phyloP scores from a whole-genome alignment of 2,888 invertebrate species.

The Lasioglossum zephyrum region DNA sequence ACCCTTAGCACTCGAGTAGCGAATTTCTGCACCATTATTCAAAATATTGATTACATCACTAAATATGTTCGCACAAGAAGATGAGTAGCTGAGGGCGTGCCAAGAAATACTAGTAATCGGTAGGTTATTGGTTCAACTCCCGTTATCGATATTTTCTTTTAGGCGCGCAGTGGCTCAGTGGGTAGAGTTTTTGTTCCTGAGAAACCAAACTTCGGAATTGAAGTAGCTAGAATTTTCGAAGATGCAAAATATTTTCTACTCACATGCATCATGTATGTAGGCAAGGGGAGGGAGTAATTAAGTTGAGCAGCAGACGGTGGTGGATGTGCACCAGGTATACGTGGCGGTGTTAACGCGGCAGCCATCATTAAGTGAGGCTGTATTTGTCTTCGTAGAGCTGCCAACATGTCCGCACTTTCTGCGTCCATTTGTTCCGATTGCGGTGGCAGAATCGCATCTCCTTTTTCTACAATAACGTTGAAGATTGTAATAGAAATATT shows the following conservation, averaged over 20 bases:
- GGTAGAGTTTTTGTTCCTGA: no score
- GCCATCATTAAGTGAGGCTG: conserved; percentile 90
- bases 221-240: no score
- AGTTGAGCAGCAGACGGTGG: conserved; percentile 76
- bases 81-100: no score
- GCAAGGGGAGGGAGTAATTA: conserved; percentile 80
- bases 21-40: no score
- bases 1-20: no score
- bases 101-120: no score
- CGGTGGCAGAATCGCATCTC: conserved; percentile 69
- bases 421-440: conserved; percentile 82
- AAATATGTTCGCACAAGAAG: no score
- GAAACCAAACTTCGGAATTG: no score
- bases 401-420: conserved; percentile 89
- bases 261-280: conserved; percentile 82
- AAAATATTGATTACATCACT: no score
- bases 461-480: conserved; percentile 75
- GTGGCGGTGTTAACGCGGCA: conserved; percentile 86
- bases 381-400: conserved; percentile 89
- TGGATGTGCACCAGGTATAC: conserved; percentile 79
- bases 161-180: no score
- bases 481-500: not conserved
- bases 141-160: no score
- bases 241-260: conserved; percentile 63
- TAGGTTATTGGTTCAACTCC: no score